Evolutionary conservation across 2,113 vertebrate species (phyloP).

Genomic region (Rhinopithecus roxellana): DNA sequence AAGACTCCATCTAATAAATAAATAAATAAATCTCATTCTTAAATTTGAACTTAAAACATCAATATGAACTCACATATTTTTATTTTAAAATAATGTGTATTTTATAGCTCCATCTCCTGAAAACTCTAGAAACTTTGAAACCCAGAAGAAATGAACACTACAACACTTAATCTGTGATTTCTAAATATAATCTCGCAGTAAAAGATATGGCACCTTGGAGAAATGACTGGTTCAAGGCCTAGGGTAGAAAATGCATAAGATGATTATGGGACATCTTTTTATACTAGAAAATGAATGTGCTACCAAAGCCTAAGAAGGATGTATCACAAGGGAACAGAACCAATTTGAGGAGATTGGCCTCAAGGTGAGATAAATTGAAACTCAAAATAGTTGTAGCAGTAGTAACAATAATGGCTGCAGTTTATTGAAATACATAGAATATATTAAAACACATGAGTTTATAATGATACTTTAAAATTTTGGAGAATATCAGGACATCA

Average conservation of each 20-base stretch:
- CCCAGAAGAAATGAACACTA: background rate
- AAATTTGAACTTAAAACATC: background rate
- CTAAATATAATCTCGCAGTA: background rate
- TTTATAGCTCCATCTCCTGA: background rate
- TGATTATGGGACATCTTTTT: background rate
- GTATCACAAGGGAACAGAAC: background rate
- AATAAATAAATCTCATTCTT: background rate
- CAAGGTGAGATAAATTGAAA: background rate
- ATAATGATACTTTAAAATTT: background rate
- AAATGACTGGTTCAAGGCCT: background rate
- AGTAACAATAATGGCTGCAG: background rate
- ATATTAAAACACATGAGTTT: background rate
- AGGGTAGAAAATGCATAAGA: background rate
- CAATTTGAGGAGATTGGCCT: background rate
- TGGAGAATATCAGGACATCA: background rate
- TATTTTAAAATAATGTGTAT: background rate
- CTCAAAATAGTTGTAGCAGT: background rate
- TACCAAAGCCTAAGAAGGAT: background rate
- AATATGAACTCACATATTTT: background rate
- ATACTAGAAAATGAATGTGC: background rate
- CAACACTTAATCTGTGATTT: background rate
- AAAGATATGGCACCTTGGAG: background rate
- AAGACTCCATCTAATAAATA: too few species aligned
- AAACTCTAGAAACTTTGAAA: background rate
- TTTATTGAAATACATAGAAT: background rate